A percentile compares a stretch with the other conserved stretches of the same genome.
Conservation (phyloP, 2,797 vertebrate species). For the Schizopygopsis malacanthus region DNA sequence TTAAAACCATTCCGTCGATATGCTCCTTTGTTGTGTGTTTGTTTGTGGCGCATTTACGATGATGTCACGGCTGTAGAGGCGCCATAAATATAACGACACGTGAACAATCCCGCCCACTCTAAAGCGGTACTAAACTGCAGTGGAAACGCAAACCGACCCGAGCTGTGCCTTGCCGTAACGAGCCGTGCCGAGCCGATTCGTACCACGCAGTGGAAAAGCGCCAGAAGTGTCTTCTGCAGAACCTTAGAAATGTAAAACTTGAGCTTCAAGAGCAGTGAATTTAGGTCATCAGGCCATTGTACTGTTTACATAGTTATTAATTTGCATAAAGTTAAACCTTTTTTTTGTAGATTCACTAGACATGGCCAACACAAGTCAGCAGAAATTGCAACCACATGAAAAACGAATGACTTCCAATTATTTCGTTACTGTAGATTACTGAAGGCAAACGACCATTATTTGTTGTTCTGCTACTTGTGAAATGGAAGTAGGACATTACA, state of each 20-base stretch:
- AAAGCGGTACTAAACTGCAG: too few species aligned
- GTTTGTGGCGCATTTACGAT: too few species aligned
- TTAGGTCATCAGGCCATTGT: neutral
- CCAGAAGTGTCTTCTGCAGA: slow-evolving; percentile 2
- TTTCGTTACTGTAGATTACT: neutral
- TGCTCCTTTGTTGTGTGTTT: too few species aligned
- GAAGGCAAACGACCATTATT: neutral
- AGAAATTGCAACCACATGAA: neutral
- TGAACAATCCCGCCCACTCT: too few species aligned
- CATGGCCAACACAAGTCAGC: neutral
- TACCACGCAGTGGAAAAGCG: too few species aligned
- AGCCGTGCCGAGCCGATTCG: too few species aligned
- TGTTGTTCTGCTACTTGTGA: slow-evolving; percentile 6
- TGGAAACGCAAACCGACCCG: too few species aligned
- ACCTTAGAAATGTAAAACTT: slow-evolving; percentile 1
- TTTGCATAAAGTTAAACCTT: neutral
- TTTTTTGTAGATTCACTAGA: neutral
- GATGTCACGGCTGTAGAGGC: too few species aligned
- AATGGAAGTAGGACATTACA: slow-evolving; percentile 31
- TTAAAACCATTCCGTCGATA: too few species aligned
- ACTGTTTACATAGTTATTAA: neutral
- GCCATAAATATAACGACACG: too few species aligned
- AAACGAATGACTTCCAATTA: neutral
- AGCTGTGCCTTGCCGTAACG: too few species aligned
- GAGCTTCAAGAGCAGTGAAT: neutral